Conservation (phyloP, 2,797 vertebrate species). For the Myripristis jacobus region DNA sequence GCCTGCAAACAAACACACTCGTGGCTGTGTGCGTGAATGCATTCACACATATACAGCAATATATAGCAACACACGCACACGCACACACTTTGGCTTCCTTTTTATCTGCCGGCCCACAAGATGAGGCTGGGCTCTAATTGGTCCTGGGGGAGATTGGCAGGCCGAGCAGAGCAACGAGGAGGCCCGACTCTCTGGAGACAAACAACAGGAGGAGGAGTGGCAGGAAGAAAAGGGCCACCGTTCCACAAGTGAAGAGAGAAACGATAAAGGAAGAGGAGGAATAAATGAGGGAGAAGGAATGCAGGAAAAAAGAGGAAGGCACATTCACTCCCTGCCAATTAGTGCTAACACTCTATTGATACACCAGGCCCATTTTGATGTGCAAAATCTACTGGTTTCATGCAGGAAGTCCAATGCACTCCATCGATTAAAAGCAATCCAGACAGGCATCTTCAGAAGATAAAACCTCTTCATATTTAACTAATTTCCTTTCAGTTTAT, state of each 20-base stretch:
- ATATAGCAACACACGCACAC: conserved; percentile 15
- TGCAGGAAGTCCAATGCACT: conserved; percentile 48
- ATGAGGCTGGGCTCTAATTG: conserved; percentile 94
- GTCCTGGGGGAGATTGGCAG: conserved; percentile 93
- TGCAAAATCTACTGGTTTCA: conserved; percentile 9
- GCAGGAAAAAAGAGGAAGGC: conserved; percentile 33
- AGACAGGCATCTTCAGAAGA: conserved; percentile 64
- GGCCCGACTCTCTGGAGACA: conserved; percentile 88
- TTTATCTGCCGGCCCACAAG: conserved; percentile 94
- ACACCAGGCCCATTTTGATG: conserved; percentile 15
- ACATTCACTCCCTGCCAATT: conserved; percentile 45
- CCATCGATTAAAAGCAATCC: conserved; percentile 76
- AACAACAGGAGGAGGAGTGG: conserved; percentile 83
- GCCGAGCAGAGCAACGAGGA: conserved; percentile 88
- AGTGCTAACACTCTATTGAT: conserved; percentile 34
- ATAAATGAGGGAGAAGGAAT: conserved; percentile 76
- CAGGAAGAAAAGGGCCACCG: conserved; percentile 80
- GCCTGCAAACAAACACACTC: conserved; percentile 42
- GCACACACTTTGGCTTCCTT: conserved; percentile 80
- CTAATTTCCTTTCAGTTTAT: conserved; percentile 70
- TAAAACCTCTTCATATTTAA: conserved; percentile 70
- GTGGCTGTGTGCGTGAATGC: not conserved
- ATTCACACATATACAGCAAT: conserved; percentile 16
- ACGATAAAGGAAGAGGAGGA: conserved; percentile 44
- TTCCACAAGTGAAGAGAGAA: conserved; percentile 82